Evolutionary conservation across 2,113 vertebrate genomes (phyloP).

Genomic region (Ornithorhynchus anatinus): DNA sequence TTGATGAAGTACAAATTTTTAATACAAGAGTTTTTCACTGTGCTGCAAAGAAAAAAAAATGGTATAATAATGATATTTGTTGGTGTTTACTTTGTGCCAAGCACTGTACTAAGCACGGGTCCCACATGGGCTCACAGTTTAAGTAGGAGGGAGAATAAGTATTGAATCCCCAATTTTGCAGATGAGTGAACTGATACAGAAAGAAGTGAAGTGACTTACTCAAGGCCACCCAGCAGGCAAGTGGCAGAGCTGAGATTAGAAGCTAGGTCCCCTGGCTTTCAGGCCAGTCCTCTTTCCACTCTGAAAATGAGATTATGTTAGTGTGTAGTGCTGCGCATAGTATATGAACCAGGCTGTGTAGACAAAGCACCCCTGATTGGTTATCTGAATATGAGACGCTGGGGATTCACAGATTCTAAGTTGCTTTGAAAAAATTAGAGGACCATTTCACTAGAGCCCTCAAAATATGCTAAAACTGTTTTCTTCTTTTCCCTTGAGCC

Average conservation of each 20-base stretch:
- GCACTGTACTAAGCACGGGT: too few relatives aligned
- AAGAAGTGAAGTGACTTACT: slow-evolving; percentile 27
- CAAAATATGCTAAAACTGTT: slow-evolving; percentile 44
- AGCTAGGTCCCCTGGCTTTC: too few relatives aligned
- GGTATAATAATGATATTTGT: too few relatives aligned
- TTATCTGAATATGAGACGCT: slow-evolving; percentile 19
- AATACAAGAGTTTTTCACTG: slow-evolving; percentile 1
- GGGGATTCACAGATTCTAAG: slow-evolving; percentile 44
- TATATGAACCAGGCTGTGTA: slow-evolving; percentile 3
- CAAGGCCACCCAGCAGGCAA: slow-evolving; percentile 13
- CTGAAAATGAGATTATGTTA: too few relatives aligned
- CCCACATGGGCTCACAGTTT: too few relatives aligned
- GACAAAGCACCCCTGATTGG: slow-evolving; percentile 48
- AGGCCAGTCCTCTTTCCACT: too few relatives aligned
- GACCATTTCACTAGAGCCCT: slow-evolving; percentile 30
- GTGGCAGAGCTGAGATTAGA: too few relatives aligned
- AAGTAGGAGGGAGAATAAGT: too few relatives aligned
- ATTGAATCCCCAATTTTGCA: too few relatives aligned
- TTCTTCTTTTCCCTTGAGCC: slow-evolving; percentile 48
- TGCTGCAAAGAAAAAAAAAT: background rate
- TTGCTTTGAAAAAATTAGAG: slow-evolving; percentile 38
- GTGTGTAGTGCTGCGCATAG: slow-evolving; percentile 24
- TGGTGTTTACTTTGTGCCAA: too few relatives aligned
- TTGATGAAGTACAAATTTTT: background rate
- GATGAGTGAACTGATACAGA: too few relatives aligned